Conservation (phyloP, 2,888 invertebrate species). For the Hyalella azteca region DNA sequence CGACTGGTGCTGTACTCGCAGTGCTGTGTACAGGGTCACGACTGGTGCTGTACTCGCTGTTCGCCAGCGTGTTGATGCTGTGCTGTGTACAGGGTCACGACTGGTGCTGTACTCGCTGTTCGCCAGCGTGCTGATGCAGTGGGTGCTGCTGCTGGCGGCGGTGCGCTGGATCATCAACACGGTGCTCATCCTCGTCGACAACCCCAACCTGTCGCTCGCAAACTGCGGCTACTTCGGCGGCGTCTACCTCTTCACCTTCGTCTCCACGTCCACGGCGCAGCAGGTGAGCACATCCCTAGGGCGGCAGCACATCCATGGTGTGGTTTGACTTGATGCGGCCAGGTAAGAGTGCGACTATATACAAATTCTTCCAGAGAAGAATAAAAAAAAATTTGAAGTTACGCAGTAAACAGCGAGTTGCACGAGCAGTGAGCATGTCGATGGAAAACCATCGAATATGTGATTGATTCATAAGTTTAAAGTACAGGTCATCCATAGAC, state of each 20-base stretch:
- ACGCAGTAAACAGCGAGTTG: too few relatives aligned
- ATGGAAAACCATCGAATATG: too few relatives aligned
- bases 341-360: too few relatives aligned
- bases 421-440: too few relatives aligned
- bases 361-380: too few relatives aligned
- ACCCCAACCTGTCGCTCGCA: slow-evolving; percentile 54
- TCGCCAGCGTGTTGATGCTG: slow-evolving; percentile 45
- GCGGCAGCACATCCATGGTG: too few relatives aligned
- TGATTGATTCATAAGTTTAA: too few relatives aligned
- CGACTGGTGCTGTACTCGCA: too few relatives aligned
- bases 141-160: slow-evolving; percentile 49
- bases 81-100: slow-evolving; percentile 47
- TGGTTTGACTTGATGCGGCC: too few relatives aligned
- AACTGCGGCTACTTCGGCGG: slow-evolving; percentile 56
- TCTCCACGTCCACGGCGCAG: slow-evolving; percentile 51
- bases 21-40: slow-evolving; percentile 56
- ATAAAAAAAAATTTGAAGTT: too few relatives aligned
- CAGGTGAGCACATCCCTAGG: slow-evolving; percentile 42
- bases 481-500: too few relatives aligned
- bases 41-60: slow-evolving; percentile 51
- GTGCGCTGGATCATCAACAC: slow-evolving; percentile 54
- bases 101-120: slow-evolving; percentile 53
- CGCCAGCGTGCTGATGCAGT: slow-evolving; percentile 43
- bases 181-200: slow-evolving; percentile 52
- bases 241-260: slow-evolving; percentile 57